Percentiles rank a stretch among this genome's conserved stretches.
Evolutionary conservation across 2,113 vertebrate genomes (phyloP).

Genomic region (Anser cygnoides): DNA sequence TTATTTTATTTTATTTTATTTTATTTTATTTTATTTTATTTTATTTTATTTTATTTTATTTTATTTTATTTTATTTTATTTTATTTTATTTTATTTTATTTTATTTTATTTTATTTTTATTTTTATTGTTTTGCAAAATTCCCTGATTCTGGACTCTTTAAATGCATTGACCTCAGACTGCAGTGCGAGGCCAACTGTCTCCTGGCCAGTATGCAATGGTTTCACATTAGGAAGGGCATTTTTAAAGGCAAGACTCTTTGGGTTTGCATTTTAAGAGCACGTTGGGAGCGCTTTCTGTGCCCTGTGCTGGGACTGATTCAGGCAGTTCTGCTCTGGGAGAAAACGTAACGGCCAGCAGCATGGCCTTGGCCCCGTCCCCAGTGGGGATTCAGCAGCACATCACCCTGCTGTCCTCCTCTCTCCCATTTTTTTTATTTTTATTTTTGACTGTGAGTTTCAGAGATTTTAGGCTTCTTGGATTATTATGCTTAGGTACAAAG

Average conservation of each 20-base stretch:
- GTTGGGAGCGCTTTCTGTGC: background rate
- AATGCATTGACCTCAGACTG: background rate
- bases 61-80: background rate
- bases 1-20: background rate
- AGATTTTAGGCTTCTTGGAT: too few relatives aligned
- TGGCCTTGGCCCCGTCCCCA: accelerated
- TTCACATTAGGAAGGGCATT: accelerated
- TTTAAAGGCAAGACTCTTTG: background rate
- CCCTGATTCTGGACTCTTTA: background rate
- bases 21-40: too few relatives aligned
- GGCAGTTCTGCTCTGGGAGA: background rate
- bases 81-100: too few relatives aligned
- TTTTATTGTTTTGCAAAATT: background rate
- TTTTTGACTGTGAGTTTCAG: background rate
- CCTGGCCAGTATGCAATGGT: background rate
- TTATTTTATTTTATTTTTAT: too few relatives aligned
- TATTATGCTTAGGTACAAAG: background rate
- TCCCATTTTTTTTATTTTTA: too few relatives aligned
- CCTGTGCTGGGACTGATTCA: accelerated
- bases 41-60: too few relatives aligned
- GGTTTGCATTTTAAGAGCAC: background rate
- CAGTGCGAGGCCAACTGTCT: background rate
- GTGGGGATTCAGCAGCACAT: background rate
- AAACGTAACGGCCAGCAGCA: background rate
- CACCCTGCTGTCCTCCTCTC: accelerated